Percentiles rank a stretch among this genome's conserved stretches.
phyloP scores from a whole-genome alignment of 2,113 vertebrate species.

The Lutjanus erythropterus region DNA sequence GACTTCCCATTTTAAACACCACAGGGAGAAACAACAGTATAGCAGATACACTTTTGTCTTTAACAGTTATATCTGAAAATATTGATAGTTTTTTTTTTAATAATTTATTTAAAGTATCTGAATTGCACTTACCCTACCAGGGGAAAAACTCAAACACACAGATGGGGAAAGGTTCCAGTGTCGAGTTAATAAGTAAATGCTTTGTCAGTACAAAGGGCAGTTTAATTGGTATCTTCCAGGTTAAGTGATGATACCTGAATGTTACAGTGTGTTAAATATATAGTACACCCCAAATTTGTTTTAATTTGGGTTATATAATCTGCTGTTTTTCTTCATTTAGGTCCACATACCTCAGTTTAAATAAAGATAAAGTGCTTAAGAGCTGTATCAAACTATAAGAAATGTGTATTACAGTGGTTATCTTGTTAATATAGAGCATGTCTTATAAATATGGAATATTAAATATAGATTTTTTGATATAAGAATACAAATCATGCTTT shows the following conservation, averaged over 20 bases:
- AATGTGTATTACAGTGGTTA: conserved; percentile 46
- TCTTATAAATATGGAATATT: conserved; percentile 69
- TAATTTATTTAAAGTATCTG: conserved; percentile 7
- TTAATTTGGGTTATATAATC: conserved; percentile 7
- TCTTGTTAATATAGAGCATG: conserved; percentile 49
- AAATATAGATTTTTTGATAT: conserved; percentile 61
- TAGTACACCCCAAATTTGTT: not conserved
- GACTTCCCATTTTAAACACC: conserved; percentile 13
- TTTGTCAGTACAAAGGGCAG: conserved; percentile 23
- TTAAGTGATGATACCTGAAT: conserved; percentile 14
- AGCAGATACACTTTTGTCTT: conserved; percentile 9
- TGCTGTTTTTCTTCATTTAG: conserved; percentile 11
- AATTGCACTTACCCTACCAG: conserved; percentile 17
- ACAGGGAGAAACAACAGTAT: conserved; percentile 5
- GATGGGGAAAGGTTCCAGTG: not conserved
- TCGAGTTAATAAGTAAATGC: not conserved
- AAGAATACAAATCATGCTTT: conserved; percentile 56
- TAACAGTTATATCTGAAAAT: conserved; percentile 4
- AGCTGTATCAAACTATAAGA: conserved; percentile 56
- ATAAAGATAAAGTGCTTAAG: conserved; percentile 71
- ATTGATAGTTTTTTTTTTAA: not conserved
- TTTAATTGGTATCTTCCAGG: not conserved
- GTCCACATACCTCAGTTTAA: conserved; percentile 24
- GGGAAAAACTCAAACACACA: conserved; percentile 17
- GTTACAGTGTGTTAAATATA: conserved; percentile 1